phyloP scores from a whole-genome alignment of 2,797 vertebrate species.

The Leptatherina wallacei region DNA sequence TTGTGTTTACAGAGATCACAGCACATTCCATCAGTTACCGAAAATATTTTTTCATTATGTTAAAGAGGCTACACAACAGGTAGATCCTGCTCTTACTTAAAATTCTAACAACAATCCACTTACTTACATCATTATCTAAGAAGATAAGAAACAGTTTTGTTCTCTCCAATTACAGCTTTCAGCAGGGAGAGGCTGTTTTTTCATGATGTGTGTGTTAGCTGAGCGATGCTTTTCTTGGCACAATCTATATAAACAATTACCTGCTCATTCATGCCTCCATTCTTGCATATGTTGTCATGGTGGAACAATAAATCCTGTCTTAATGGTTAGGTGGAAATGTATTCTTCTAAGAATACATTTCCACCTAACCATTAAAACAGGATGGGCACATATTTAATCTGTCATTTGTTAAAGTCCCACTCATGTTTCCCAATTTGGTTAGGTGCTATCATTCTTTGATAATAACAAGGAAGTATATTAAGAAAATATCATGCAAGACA shows the following conservation, averaged over 20 bases:
- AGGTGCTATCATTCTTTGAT: not conserved
- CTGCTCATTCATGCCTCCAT: slow-evolving; percentile 38
- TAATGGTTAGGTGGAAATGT: too few relatives aligned
- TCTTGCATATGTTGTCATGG: not conserved
- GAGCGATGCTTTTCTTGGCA: slow-evolving; percentile 26
- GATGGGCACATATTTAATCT: not conserved
- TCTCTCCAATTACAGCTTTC: not conserved
- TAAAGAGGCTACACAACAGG: not conserved
- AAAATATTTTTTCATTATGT: not conserved
- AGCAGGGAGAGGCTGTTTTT: slow-evolving; percentile 6
- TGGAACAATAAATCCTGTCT: not conserved
- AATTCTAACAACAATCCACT: not conserved
- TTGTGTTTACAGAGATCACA: slow-evolving; percentile 10
- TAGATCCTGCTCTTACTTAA: not conserved
- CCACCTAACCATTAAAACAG: not conserved
- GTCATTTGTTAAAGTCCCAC: slow-evolving; percentile 7
- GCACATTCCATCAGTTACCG: not conserved
- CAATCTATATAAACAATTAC: slow-evolving; percentile 27
- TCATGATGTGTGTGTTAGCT: not conserved
- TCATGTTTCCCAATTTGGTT: not conserved
- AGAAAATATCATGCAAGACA: not conserved
- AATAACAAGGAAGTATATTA: not conserved
- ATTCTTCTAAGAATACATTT: not conserved
- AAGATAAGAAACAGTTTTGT: not conserved
- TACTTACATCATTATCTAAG: not conserved